Base-by-base conservation (phyloP, 2,797 vertebrate species). In the Graptemys geographica region DNA sequence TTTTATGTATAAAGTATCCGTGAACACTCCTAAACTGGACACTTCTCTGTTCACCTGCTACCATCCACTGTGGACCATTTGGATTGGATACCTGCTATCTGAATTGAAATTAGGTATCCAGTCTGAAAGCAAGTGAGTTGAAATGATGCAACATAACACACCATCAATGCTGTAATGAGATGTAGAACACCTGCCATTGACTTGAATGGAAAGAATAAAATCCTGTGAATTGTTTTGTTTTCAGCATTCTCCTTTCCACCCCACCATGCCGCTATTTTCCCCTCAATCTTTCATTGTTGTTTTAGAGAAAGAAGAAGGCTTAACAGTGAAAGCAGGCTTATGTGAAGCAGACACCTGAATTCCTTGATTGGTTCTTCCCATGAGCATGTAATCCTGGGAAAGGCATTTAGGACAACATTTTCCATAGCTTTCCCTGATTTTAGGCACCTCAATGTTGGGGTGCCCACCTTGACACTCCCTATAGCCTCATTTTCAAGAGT, bases 121-220 rank as follows among this genome's bases (percentile, higher is more conserved):
- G 90, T 81, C 87, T 90, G 84, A 94, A 93, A 91, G 92, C 87
- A 86, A 95, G 89, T 49, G 52, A 79, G 85, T 86, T 85, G 94
- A 94, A 97, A 97, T 82, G 65, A 88, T 87, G 83, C 86, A 90
- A 86, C 76, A 87, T 90, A 95, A 93, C 94, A 82, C 0, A 5
- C 95, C 84, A 94, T 85, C 90, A 86, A 80, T 51, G 83, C 90
- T 93, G 78, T 94, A 96, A 97, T 31, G 94, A 87, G 87, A 92
- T 57, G 89, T 89, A 93, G 94, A 97, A 96, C 97, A 97, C 95
- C 96, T 97, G 97, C 83, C 83, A 59, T 91, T 92, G 92, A 92
- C 96, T 95, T 83, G 79, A 90, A 90, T 13, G 87, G 69, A 93
- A 89, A 90, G 89, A 83, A 92, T 79, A 86, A 92, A 95, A 96